Conservation (phyloP, 2,888 invertebrate species). For the Didymodactylos carnosus region DNA sequence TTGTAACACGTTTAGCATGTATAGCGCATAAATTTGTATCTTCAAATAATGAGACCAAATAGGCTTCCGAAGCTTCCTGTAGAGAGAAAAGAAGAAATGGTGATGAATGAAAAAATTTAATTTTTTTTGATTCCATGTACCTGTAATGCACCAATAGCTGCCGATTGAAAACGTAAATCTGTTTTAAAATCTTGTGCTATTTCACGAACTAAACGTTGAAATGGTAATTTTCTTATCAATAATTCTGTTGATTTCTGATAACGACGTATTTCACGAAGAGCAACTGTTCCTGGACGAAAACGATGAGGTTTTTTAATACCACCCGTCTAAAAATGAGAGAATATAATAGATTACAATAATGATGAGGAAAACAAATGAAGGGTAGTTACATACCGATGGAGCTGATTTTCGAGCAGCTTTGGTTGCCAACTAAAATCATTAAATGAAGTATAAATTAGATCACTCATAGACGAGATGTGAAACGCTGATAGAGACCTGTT, state of each 20-base stretch:
- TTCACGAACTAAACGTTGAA: conserved; percentile 85
- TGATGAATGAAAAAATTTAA: no score
- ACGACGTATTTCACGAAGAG: conserved; percentile 83
- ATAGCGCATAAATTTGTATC: conserved; percentile 15
- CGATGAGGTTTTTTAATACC: conserved; percentile 91
- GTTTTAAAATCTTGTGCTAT: conserved; percentile 93
- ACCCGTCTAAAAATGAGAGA: conserved; percentile 79
- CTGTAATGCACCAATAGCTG: conserved; percentile 73
- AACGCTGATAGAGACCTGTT: no score
- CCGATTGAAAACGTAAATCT: conserved; percentile 79
- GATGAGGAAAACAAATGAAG: no score
- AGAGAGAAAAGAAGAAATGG: no score
- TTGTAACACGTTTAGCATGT: conserved; percentile 14
- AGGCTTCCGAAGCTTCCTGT: conserved; percentile 36
- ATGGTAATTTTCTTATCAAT: conserved; percentile 78
- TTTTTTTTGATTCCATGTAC: no score
- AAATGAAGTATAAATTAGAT: no score
- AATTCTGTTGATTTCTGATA: conserved; percentile 88
- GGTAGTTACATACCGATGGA: conserved; percentile 53
- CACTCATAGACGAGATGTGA: no score
- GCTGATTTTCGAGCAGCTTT: conserved; percentile 86
- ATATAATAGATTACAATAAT: no score
- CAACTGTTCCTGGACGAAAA: conserved; percentile 77
- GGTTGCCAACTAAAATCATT: no score
- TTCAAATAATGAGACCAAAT: conserved; percentile 14